Conservation (phyloP, 2,113 vertebrate genomes). For the Scomber japonicus region DNA sequence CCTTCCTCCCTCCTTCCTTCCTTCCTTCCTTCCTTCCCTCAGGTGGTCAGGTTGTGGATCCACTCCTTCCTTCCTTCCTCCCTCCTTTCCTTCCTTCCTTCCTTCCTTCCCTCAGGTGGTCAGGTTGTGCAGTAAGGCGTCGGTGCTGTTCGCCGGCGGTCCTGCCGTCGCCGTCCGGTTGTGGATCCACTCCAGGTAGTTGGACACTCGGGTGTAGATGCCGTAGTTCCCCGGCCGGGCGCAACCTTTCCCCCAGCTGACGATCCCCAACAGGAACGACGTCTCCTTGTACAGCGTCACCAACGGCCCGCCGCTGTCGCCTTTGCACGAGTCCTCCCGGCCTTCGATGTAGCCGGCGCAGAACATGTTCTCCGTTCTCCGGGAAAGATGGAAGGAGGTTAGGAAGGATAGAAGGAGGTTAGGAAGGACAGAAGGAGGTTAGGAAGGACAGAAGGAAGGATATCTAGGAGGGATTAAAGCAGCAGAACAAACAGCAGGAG, state of each 20-base stretch:
- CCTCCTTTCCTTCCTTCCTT: no score
- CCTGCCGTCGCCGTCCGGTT: slow-evolving; percentile 57
- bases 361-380: slow-evolving; percentile 97
- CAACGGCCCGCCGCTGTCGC: slow-evolving; percentile 94
- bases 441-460: no score
- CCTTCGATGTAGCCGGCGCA: slow-evolving; percentile 92
- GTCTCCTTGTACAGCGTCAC: slow-evolving; percentile 90
- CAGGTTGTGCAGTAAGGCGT: not conserved
- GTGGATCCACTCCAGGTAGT: slow-evolving; percentile 89
- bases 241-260: slow-evolving; percentile 97
- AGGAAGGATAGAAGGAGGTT: no score
- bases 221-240: slow-evolving; percentile 89
- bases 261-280: slow-evolving; percentile 91
- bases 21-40: no score
- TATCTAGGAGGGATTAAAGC: no score
- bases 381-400: no score
- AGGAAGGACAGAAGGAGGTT: no score
- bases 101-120: no score
- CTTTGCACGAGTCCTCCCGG: slow-evolving; percentile 91
- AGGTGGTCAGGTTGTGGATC: slow-evolving; percentile 15
- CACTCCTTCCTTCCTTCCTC: no score
- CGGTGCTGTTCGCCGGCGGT: not conserved
- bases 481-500: no score
- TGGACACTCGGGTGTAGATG: slow-evolving; percentile 93
- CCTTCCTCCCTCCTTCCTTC: no score